Base-by-base conservation (phyloP, 2,888 invertebrate genomes). In the Caenorhabditis sp. region DNA sequence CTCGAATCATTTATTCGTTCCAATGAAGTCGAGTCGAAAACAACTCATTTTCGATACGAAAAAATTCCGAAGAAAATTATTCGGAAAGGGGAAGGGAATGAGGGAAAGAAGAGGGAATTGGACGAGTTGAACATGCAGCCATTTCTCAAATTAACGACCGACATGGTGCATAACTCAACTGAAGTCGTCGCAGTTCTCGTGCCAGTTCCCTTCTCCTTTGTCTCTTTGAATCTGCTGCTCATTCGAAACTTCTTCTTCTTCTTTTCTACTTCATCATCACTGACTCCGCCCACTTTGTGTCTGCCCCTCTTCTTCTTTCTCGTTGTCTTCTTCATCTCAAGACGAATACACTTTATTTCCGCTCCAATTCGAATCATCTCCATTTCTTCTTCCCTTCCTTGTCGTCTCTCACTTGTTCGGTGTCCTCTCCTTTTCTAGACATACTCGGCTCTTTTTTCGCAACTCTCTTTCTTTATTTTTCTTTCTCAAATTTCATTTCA, bases 351-450 rank as follows among this genome's bases (percentile, higher is more conserved):
- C 60, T 69, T 71, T 69, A 69, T 80, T 72, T 80, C 72, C 68
- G 56, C 67, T 62, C 64, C 80, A 67, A 56, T 70, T 80, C 56
- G 67, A 62, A 61, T 64, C 79, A 56, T 61, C 62, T 40, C 40
- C 40, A 40, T 40, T 40, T 40, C 13, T 37, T 24, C 62, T 56
- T 56, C 65, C 61, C 44, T 51, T 67, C 53, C 40, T 60, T 44
- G 22, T 53, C 26, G 35, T 51, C 55, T 35, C 35, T 28, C 64
- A 35, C 51, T 32, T 68, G 51, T 53, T 47, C 53, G 44, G 44
- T 44, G 60, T 71, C 26, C 76, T 71, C 37, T 67, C 47, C 62
- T 69, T 37, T 60, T 47, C 40, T 69, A 53, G 61, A 62, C 51
- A 68, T 15, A 8, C 2, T 51, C 32, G 37, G 22, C 44, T 32